Base-by-base conservation (phyloP, 2,797 vertebrate species). In the Sebastes hubbsi region DNA sequence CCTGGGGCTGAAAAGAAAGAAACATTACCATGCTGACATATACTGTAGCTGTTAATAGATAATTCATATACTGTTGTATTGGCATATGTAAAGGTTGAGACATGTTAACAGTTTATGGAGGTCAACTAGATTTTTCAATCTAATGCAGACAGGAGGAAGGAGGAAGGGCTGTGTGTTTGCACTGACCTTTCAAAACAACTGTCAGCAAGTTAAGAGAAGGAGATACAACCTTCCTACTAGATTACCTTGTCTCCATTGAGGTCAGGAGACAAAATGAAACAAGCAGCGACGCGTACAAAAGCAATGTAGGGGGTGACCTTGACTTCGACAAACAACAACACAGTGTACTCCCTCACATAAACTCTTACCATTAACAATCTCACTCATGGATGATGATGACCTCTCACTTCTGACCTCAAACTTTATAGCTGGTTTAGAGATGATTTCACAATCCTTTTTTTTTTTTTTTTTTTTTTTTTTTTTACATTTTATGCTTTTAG, bases 111-210 rank as follows among this genome's bases (percentile, higher is more conserved):
- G 24, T 46, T 62, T 9, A 27, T 42, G 5, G 29, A 30, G 63
- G 10, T 70, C 16, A 59, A 14, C 18, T 52, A 6, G 9, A 46
- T 27, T 71, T 84, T 49, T 65, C 20, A 54, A 3, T 78, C 25
- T 8, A 52, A 55, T 25, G 55, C 22, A 30, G 22, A 34, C 16
- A 52, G 32, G 38, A 59, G 22, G 22, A 24, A 66, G 77, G 27
- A 58, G 16, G 25, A 61, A 18, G 7, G 34, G 20, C 2, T 27
- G 20, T 25, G 30, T 22, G 20, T 72, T 63, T 67, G 34, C 30
- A n/a, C 25, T 55, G 27, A 61, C 52, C 60, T 75, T 75, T 75
- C 34, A 71, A 56, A 75, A 25, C 66, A 62, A 49, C 27, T 20
- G 52, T 79, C 30, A 76, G 24, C 30, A 65, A n/a, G 27, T 65